phyloP scores from a whole-genome alignment of 2,113 vertebrate species.

The Sebastes fasciatus region DNA sequence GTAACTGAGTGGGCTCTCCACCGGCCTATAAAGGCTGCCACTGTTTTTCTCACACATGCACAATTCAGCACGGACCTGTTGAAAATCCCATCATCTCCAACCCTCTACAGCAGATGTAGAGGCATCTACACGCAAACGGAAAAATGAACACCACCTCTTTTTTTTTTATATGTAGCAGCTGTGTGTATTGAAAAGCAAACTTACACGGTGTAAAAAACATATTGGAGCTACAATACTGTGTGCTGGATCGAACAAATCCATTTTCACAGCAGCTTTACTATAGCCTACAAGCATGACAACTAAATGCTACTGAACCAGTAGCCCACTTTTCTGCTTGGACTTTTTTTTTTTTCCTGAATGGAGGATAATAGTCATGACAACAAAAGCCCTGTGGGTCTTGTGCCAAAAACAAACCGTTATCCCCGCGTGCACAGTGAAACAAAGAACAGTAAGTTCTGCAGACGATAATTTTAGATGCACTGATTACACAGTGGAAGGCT shows the following conservation, averaged over 20 bases:
- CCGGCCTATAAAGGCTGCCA: conserved; percentile 4
- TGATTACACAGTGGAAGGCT: conserved; percentile 44
- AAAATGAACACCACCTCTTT: conserved; percentile 25
- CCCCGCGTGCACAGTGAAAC: conserved; percentile 17
- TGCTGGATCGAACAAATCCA: conserved; percentile 53
- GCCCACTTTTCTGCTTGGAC: conserved; percentile 27
- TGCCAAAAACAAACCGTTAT: conserved; percentile 38
- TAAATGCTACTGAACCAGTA: conserved; percentile 37
- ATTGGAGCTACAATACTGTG: conserved; percentile 17
- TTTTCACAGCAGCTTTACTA: conserved; percentile 59
- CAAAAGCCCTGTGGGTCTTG: conserved; percentile 11
- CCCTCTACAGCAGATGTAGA: conserved; percentile 14
- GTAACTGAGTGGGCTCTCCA: conserved; percentile 8
- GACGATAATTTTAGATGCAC: conserved; percentile 39
- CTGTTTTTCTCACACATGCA: conserved; percentile 31
- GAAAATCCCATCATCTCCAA: conserved; percentile 48
- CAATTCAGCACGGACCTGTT: conserved; percentile 2
- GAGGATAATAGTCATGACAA: conserved; percentile 36
- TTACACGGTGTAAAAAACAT: conserved; percentile 23
- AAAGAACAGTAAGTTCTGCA: conserved; percentile 19
- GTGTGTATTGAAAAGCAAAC: conserved; percentile 24
- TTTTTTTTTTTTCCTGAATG: conserved; percentile 12
- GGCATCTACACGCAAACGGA: conserved; percentile 20
- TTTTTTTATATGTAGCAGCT: conserved; percentile 8
- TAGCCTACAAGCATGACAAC: conserved; percentile 22